phyloP scores from a whole-genome alignment of 2,797 vertebrate genomes.

The Selene dorsalis region DNA sequence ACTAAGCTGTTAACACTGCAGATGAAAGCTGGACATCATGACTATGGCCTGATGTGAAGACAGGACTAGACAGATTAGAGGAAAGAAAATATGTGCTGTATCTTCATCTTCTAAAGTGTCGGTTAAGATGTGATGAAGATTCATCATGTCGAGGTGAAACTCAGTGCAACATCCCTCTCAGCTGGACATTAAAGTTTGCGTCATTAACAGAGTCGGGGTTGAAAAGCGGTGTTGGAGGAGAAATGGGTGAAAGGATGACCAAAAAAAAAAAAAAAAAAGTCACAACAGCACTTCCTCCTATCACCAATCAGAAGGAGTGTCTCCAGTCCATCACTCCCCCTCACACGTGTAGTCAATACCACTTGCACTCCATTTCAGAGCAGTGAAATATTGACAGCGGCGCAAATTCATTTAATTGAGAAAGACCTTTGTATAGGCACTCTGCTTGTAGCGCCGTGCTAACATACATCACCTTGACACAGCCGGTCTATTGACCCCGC shows the following conservation, averaged over 20 bases:
- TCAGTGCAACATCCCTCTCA: background rate
- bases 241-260: slow-evolving; percentile 5
- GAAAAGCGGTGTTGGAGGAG: slow-evolving; percentile 7
- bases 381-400: slow-evolving; percentile 62
- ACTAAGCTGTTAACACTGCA: too few species aligned
- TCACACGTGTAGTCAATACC: slow-evolving; percentile 57
- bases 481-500: slow-evolving; percentile 53
- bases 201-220: background rate
- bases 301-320: background rate
- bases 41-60: too few species aligned
- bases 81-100: background rate
- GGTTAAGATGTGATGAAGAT: background rate
- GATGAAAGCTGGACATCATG: background rate
- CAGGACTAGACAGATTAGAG: too few species aligned
- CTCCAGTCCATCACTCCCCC: slow-evolving; percentile 24
- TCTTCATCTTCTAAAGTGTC: background rate
- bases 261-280: slow-evolving; percentile 16
- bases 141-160: background rate
- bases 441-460: slow-evolving; percentile 32
- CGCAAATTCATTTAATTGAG: slow-evolving; percentile 71
- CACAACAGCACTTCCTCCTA: slow-evolving; percentile 1
- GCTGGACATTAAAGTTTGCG: background rate
- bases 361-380: slow-evolving; percentile 47
- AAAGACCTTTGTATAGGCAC: slow-evolving; percentile 60
- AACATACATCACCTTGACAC: slow-evolving; percentile 61